Conservation (phyloP, 2,797 vertebrate species). For the Otus scops region DNA sequence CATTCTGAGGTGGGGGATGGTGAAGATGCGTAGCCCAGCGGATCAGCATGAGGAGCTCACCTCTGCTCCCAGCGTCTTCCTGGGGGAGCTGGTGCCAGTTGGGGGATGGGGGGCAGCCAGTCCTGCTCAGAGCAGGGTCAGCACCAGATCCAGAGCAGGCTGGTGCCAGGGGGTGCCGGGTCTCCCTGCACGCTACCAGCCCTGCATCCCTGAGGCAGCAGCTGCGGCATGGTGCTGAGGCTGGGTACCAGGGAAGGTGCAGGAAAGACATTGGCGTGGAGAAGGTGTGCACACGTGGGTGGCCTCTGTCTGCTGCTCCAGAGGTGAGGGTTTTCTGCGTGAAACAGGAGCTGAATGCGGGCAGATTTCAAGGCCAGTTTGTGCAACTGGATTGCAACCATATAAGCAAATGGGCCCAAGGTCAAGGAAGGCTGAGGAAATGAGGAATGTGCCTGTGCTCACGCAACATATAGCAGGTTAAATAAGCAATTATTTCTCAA, state of each 20-base stretch:
- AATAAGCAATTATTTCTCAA: not conserved
- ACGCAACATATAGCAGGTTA: not conserved
- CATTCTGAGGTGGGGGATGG: fast-evolving
- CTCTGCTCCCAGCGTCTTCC: not conserved
- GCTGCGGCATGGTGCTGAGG: fast-evolving
- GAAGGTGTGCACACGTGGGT: fast-evolving
- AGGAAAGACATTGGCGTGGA: fast-evolving
- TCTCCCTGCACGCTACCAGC: not conserved
- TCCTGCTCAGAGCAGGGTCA: fast-evolving
- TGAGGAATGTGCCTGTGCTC: not conserved
- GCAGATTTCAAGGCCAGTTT: not conserved
- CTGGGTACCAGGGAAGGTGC: not conserved
- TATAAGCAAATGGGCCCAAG: not conserved
- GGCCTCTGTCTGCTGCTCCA: not conserved
- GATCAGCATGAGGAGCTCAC: fast-evolving
- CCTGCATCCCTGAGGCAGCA: fast-evolving
- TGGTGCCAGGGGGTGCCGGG: not conserved
- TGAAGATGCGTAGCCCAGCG: not conserved
- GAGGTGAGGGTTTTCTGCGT: not conserved
- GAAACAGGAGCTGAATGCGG: not conserved
- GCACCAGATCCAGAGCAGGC: not conserved
- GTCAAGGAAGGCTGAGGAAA: conserved; percentile 20
- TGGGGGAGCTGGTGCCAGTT: not conserved
- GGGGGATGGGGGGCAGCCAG: not conserved
- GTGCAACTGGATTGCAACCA: not conserved